phyloP scores from a whole-genome alignment of 2,888 invertebrate genomes.

The Caenorhabditis uteleia region DNA sequence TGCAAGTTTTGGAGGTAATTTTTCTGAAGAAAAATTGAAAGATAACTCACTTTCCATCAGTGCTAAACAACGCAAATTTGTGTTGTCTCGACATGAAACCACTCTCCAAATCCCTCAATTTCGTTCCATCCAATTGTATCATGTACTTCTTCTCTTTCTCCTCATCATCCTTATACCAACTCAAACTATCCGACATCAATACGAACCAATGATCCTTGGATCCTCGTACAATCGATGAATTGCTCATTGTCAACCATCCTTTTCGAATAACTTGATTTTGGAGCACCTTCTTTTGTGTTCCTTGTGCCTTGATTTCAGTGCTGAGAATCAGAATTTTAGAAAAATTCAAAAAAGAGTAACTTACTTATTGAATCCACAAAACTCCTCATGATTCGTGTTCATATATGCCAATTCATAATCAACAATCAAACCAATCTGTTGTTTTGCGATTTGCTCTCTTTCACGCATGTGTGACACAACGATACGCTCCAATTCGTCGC shows the following conservation, averaged over 20 bases:
- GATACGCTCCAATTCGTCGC: conserved; percentile 97
- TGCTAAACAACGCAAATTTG: conserved; percentile 97
- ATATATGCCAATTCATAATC: conserved; percentile 97
- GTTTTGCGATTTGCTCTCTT: conserved; percentile 92
- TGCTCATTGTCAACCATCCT: conserved; percentile 98
- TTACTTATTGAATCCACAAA: conserved; percentile 97
- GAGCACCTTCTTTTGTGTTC: conserved; percentile 84
- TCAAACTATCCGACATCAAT: conserved; percentile 93
- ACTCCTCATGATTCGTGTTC: conserved; percentile 99
- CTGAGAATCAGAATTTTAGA: conserved; percentile 73
- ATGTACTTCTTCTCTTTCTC: conserved; percentile 99
- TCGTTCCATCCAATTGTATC: conserved; percentile 94
- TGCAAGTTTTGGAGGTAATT: conserved; percentile 29
- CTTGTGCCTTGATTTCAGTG: conserved; percentile 82
- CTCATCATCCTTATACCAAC: conserved; percentile 99
- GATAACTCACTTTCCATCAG: conserved; percentile 89
- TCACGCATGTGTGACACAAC: conserved; percentile 92
- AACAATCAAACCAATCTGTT: conserved; percentile 85
- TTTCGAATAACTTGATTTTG: conserved; percentile 82
- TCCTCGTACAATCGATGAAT: conserved; percentile 98
- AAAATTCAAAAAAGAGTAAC: conserved; percentile 69
- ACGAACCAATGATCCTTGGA: conserved; percentile 99
- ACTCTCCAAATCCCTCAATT: conserved; percentile 93
- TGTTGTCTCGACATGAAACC: conserved; percentile 93
- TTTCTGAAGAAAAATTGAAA: too few relatives aligned